Evolutionary conservation across 2,797 vertebrate genomes (phyloP).

Genomic region (Furcifer pardalis): DNA sequence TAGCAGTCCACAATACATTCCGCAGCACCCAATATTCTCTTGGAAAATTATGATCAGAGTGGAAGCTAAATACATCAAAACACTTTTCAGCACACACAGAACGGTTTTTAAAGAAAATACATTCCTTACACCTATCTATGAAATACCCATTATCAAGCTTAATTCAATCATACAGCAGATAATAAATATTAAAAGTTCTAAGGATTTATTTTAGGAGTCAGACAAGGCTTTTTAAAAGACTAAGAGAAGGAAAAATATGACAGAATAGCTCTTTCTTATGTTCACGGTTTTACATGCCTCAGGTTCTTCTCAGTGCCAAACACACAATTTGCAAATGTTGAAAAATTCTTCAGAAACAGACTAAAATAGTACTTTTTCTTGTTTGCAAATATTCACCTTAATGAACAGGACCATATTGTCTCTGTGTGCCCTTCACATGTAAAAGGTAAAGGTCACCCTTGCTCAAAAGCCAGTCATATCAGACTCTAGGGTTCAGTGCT

Average conservation of each 20-base stretch:
- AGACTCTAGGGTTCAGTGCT: no score
- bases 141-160: conserved; percentile 12
- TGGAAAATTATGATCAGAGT: conserved; percentile 12
- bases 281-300: neutral
- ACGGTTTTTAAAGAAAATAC: conserved; percentile 29
- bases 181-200: neutral
- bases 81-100: neutral
- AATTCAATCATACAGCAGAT: neutral
- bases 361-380: neutral
- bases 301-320: neutral
- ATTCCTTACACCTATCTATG: neutral
- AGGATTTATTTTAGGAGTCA: neutral
- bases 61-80: conserved; percentile 17
- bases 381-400: neutral
- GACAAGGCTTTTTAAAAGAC: neutral
- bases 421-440: neutral
- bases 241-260: neutral
- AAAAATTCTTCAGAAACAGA: neutral
- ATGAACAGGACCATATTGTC: neutral
- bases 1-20: neutral
- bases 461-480: no score
- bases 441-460: no score
- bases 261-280: neutral
- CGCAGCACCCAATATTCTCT: neutral
- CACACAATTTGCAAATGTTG: neutral